phyloP scores from a whole-genome alignment of 2,113 vertebrate species.

The Oreochromis niloticus region DNA sequence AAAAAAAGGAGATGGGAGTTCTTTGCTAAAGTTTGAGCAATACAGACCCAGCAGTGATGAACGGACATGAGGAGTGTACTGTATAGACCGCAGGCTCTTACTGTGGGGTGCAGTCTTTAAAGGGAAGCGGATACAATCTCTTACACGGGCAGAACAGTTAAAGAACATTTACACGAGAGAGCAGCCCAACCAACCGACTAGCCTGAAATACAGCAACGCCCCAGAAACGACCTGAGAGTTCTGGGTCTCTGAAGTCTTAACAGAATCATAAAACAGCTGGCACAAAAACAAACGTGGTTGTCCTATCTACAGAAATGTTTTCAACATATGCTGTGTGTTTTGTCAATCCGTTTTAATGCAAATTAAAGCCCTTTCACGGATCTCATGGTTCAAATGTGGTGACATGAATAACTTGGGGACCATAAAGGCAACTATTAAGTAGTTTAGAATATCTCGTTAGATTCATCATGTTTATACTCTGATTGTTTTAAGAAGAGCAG shows the following conservation, averaged over 20 bases:
- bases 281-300: background rate
- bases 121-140: conserved; percentile 26
- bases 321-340: background rate
- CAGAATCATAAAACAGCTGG: conserved; percentile 34
- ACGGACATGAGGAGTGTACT: background rate
- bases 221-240: conserved; percentile 20
- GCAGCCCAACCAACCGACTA: background rate
- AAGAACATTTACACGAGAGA: conserved; percentile 29
- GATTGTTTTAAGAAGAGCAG: conserved; percentile 58
- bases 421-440: conserved; percentile 64
- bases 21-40: background rate
- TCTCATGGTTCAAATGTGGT: conserved; percentile 24
- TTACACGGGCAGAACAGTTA: background rate
- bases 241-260: background rate
- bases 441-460: conserved; percentile 34
- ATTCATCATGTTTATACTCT: conserved; percentile 12
- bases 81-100: background rate
- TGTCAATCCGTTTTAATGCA: conserved; percentile 36
- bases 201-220: conserved; percentile 16
- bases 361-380: conserved; percentile 71
- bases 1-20: background rate
- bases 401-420: conserved; percentile 8
- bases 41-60: background rate
- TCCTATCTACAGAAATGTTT: conserved; percentile 46
- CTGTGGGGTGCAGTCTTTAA: background rate